Evolutionary conservation across 2,797 vertebrate genomes (phyloP), one percentile per base, ranked within the genome.

Genomic region (Microcaecilia unicolor): DNA sequence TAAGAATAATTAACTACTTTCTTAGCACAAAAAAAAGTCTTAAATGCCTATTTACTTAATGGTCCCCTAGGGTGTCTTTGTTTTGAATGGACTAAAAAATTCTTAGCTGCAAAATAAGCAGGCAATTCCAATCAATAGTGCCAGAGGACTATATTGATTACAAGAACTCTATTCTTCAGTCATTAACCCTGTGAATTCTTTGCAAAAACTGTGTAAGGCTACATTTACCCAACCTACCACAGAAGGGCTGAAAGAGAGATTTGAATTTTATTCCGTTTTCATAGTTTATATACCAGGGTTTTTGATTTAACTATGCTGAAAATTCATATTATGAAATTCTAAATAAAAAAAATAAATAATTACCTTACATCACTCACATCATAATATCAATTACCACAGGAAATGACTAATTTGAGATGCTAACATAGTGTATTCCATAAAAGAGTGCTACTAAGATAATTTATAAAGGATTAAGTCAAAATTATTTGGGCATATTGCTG

Each of bases 101-200:
- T 69, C 76, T 79, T 74, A 70, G 70, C 72, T 67, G 74, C 75
- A 80, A 84, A 86, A 85, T 83, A 86, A 86, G 78, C 76, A 79
- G 79, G 78, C 79, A 13, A 85, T 84, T 83, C 71, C 72, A 81
- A 85, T 88, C 85, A 83, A 88, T 86, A 85, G 67, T 80, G 79
- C 79, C 76, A 81, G 83, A 83, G 80, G 78, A 85, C 78, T 78
- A 65, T 83, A 84, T 83, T 85, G 82, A 88, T 86, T 80, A 83
- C 73, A 64, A 70, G 73, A 81, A 76, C 79, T 81, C 74, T 67
- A 79, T 84, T 85, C 77, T 80, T 82, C 74, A 79, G 68, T 76
- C 68, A 78, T 86, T 84, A 84, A 84, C 81, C 78, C 76, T 75
- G 64, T 76, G 62, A 70, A 74, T 80, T 80, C 74, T 78, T 61